Evolutionary conservation across 2,113 vertebrate species (phyloP), one percentile per base, ranked within the genome.

Genomic region (Hipposideros armiger): DNA sequence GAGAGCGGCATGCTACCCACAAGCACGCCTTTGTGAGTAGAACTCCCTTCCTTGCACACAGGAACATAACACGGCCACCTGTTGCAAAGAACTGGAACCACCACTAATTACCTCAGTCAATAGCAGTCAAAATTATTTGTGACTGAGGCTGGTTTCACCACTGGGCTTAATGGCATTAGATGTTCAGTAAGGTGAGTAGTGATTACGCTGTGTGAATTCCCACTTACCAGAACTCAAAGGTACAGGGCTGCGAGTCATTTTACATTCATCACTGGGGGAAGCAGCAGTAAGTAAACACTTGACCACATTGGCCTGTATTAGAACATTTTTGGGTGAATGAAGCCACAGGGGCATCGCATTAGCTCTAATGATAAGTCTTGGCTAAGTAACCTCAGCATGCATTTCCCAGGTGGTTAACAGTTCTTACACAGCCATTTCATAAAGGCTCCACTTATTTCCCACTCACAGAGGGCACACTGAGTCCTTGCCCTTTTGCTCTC

Each of bases 141-240:
- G 40, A 26, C 14, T 14, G 32, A 64, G 16, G 3, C 22, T 56
- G 62, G 11, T 73, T 72, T 87, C 47, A 28, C 24, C 19, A 3
- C 11, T n/a, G 3, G 7, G 14, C 42, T 73, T 83, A 50, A 30
- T 11, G 11, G 84, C 47, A 60, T 52, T 62, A 4, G 30, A 40
- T 80, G 92, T 93, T 89, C 58, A 60, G 54, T 14, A 67, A 84
- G 50, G 74, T 70, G 60, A 87, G 16, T 54, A 78, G 14, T 76
- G 42, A 93, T 85, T 93, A 95, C 92, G 15, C 93, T 81, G 89
- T 58, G 3, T 62, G 87, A 92, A 56, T 81, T 93, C 81, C 45
- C 80, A 56, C 91, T 94, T 66, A 24, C 24, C 69, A 62, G 90
- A 86, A 83, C 47, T 24, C 17, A 90, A 60, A 50, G 40, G 54